phyloP scores from a whole-genome alignment of 2,888 invertebrate genomes.

The Andrena bucephala region DNA sequence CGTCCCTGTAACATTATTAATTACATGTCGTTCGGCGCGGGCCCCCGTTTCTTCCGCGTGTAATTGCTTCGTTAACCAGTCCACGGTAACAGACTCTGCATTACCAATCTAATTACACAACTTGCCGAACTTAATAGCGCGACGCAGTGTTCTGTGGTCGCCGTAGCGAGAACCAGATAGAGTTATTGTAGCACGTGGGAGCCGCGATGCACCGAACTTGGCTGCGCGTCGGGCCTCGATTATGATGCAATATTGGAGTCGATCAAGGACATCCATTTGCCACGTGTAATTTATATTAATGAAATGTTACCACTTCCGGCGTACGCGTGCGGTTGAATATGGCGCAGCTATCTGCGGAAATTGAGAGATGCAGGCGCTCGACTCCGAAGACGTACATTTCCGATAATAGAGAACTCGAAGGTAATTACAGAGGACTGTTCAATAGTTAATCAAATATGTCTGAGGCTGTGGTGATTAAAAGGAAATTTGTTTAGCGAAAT shows the following conservation, averaged over 20 bases:
- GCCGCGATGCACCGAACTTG: conserved; percentile 15
- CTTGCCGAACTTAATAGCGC: conserved; percentile 43
- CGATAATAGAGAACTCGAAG: background rate
- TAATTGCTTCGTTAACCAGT: conserved; percentile 49
- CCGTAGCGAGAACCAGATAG: conserved; percentile 15
- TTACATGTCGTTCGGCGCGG: background rate
- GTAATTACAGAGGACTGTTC: too few species aligned
- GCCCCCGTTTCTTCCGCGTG: background rate
- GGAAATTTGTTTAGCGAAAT: background rate
- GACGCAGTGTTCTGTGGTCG: conserved; percentile 18
- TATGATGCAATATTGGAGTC: conserved; percentile 21
- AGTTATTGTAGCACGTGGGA: conserved; percentile 30
- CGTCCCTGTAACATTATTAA: background rate
- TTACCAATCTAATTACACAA: conserved; percentile 38
- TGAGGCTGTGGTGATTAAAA: background rate
- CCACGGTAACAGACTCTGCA: conserved; percentile 10
- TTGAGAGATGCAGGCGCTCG: background rate
- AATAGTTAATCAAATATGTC: background rate
- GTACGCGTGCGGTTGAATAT: background rate
- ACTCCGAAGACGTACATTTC: background rate
- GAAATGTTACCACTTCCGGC: conserved; percentile 19
- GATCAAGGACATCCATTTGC: conserved; percentile 4
- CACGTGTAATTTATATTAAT: conserved; percentile 30
- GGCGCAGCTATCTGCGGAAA: background rate
- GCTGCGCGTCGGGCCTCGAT: conserved; percentile 22